These are phyloP conservation scores for Drepanosiphum platanoidis DNA, from an alignment of 2,888 invertebrate species.

Conservation along the genomic window DNA sequence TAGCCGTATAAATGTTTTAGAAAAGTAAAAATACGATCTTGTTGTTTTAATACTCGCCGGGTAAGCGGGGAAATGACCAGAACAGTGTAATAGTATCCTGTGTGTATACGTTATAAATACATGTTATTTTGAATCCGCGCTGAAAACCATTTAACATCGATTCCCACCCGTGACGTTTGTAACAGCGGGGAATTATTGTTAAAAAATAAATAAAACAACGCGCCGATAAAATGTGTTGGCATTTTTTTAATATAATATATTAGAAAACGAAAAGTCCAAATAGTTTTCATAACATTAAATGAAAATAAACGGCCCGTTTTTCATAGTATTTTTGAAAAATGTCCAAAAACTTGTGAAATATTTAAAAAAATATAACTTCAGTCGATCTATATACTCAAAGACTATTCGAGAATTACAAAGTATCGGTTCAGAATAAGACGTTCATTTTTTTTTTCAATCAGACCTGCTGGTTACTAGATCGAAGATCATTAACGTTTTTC, in stretches of 20 bases:
- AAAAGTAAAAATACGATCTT: no score
- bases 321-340: not conserved
- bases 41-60: not conserved
- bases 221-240: not conserved
- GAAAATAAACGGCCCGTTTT: not conserved
- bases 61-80: not conserved
- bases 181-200: slow-evolving; percentile 16
- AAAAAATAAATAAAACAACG: not conserved
- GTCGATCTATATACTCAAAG: no score
- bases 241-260: not conserved
- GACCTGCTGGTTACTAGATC: no score
- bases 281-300: not conserved
- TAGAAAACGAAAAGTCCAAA: not conserved
- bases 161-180: slow-evolving; percentile 2
- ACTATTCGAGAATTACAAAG: no score
- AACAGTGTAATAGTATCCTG: not conserved
- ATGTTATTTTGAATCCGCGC: not conserved
- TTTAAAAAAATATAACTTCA: no score
- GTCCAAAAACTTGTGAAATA: no score
- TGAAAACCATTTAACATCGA: not conserved
- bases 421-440: no score
- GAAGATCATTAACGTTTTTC: no score
- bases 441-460: no score
- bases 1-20: no score
- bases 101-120: no score